Evolutionary conservation across 2,113 vertebrate genomes (phyloP), one percentile per base, ranked within the genome.

Genomic region (Raphicerus campestris): DNA sequence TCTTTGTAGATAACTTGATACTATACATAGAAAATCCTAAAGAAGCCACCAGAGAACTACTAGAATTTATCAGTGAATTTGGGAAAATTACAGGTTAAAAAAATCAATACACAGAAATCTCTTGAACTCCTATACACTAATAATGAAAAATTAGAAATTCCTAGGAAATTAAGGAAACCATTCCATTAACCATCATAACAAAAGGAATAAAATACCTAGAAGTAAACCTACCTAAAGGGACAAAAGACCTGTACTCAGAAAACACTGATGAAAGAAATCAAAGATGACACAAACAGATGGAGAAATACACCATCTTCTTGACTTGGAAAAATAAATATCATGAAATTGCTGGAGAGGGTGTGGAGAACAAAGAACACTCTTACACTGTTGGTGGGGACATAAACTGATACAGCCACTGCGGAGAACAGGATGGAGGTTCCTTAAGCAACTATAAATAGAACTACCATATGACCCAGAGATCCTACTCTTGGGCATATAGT

Each of bases 391-490:
- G 20, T 42, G 20, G 20, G 35, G 20, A 73, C 0, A 1, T 11
- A 70, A 70, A 70, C 66, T 22, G 70, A 7, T 73, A 42, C 4
- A 5, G 10, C 20, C 35, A 42, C 35, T 42, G 24, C 0, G 0
- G 70, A 73, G 70, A 73, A 73, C 35, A 73, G 35, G 14, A 73
- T 7, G 70, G 35, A 73, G 11, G 20, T 73, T 73, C 10, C 10
- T 73, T 42, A 42, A 42, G 42, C 35, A 73, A 24, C 70, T 73
- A 42, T 24, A 42, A 24, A 73, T 7, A 42, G 20, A 42, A 13
- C 35, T 42, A 73, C 70, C 70, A 42, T 73, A 42, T 73, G 70
- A 73, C 35, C 70, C 70, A 73, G 70, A 73, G 35, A 42, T 42
- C 70, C 35, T 73, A 73, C 70, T 42, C 20, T 24, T 73, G 35